Conservation (phyloP, 2,797 vertebrate genomes). For the Acanthopagrus latus region DNA sequence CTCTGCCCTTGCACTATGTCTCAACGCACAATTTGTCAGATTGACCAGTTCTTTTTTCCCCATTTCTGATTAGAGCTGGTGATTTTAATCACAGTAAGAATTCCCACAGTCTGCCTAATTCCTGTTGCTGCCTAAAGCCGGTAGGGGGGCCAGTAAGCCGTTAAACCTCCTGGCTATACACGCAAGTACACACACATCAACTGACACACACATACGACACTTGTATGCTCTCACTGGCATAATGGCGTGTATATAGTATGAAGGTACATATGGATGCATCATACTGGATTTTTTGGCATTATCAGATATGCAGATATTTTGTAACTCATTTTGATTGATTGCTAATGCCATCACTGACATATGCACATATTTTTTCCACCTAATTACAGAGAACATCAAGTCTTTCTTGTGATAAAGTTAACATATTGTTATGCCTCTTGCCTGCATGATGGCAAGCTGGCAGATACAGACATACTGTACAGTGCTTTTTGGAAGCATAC, state of each 20-base stretch:
- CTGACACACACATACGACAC: conserved; percentile 47
- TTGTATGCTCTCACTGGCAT: conserved; percentile 12
- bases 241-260: background rate
- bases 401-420: too few species aligned
- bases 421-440: too few species aligned
- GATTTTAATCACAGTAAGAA: conserved; percentile 79
- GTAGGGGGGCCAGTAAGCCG: conserved; percentile 74
- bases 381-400: too few species aligned
- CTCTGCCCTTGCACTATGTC: conserved; percentile 34
- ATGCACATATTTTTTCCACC: too few species aligned
- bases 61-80: conserved; percentile 72
- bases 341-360: too few species aligned
- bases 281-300: too few species aligned
- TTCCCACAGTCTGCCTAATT: conserved; percentile 81
- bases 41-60: conserved; percentile 30
- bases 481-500: too few species aligned
- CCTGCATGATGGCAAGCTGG: too few species aligned
- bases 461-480: too few species aligned
- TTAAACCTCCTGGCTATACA: conserved; percentile 58
- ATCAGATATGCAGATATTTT: too few species aligned
- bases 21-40: conserved; percentile 54
- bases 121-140: conserved; percentile 71
- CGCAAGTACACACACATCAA: conserved; percentile 33
- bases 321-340: too few species aligned
- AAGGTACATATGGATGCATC: too few species aligned